These are phyloP conservation scores for Erythrolamprus reginae DNA, from an alignment of 2,113 vertebrate species.

Conservation along the genomic window DNA sequence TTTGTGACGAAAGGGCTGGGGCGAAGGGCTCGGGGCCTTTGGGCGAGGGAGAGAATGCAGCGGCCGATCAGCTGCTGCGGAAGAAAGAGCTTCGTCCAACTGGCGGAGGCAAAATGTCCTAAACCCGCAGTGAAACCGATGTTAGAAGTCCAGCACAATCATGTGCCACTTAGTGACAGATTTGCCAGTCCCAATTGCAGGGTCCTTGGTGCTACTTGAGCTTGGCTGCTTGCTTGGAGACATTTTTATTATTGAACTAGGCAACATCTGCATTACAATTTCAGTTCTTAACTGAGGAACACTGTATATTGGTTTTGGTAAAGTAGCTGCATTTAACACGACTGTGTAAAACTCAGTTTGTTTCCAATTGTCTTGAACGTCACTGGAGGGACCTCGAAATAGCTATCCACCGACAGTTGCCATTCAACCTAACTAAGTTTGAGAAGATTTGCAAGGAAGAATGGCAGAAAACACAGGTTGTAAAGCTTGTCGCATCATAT, in stretches of 20 bases:
- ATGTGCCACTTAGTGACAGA: not conserved
- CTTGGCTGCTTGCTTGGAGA: not conserved
- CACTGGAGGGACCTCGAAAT: too few relatives aligned
- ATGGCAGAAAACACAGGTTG: not conserved
- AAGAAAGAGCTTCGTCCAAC: too few relatives aligned
- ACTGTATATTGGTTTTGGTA: not conserved
- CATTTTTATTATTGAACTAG: not conserved
- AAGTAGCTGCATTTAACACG: not conserved
- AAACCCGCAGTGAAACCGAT: not conserved
- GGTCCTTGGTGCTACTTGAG: not conserved
- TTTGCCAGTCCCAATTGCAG: not conserved
- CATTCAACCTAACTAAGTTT: too few relatives aligned
- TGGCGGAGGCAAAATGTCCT: too few relatives aligned
- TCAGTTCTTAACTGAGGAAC: not conserved
- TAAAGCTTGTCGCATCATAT: not conserved
- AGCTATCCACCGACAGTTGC: too few relatives aligned
- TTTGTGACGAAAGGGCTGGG: too few relatives aligned
- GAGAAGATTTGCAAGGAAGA: too few relatives aligned
- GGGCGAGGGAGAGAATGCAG: too few relatives aligned
- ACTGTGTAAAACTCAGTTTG: not conserved
- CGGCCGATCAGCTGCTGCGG: too few relatives aligned
- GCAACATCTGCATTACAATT: not conserved
- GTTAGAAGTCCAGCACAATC: not conserved
- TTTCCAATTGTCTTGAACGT: not conserved
- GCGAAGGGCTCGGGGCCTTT: too few relatives aligned